Conservation (phyloP, 2,113 vertebrate species). For the Ameiurus melas region DNA sequence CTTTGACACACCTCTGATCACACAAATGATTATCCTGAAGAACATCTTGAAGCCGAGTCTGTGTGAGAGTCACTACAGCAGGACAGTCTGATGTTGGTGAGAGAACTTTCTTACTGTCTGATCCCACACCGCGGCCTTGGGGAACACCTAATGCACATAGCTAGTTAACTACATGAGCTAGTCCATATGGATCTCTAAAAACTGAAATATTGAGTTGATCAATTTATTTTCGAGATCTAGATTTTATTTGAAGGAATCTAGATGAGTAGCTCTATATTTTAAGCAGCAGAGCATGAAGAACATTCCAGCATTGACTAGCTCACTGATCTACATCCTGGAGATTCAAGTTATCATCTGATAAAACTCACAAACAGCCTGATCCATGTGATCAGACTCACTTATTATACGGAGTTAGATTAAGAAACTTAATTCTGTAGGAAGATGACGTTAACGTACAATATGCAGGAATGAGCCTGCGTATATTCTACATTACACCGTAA, state of each 20-base stretch:
- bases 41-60: too few species aligned
- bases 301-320: background rate
- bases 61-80: background rate
- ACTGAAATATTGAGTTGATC: background rate
- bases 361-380: background rate
- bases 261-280: background rate
- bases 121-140: background rate
- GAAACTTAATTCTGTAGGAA: background rate
- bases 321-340: background rate
- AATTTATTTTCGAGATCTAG: background rate
- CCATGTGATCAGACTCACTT: background rate
- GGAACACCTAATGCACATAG: background rate
- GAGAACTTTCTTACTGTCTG: background rate
- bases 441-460: background rate
- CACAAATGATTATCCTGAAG: background rate
- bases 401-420: background rate
- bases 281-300: background rate
- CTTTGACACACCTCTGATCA: background rate
- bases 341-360: background rate
- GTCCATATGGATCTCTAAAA: too few species aligned
- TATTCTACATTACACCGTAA: background rate
- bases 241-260: background rate
- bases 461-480: background rate
- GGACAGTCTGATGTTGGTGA: background rate
- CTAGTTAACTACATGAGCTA: background rate